A percentile compares a stretch with the other conserved stretches of the same genome.
phyloP scores from a whole-genome alignment of 2,888 invertebrate genomes.

The Salpingus planirostris region DNA sequence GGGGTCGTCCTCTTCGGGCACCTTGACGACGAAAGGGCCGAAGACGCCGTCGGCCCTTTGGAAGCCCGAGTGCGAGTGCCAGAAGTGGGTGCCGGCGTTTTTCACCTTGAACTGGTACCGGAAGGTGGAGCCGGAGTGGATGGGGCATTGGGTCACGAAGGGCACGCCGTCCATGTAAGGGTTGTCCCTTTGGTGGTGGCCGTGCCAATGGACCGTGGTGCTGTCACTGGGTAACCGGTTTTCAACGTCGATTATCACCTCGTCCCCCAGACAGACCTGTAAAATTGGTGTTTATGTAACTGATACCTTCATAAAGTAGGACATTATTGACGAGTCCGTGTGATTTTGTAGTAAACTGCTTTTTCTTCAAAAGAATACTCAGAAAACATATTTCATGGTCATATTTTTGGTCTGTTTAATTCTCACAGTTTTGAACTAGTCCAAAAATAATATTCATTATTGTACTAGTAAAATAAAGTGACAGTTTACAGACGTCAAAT shows the following conservation, averaged over 20 bases:
- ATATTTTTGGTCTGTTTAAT: too few relatives aligned
- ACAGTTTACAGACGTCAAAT: too few relatives aligned
- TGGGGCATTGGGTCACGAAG: slow-evolving; percentile 77
- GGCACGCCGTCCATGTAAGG: slow-evolving; percentile 89
- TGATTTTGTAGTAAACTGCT: too few relatives aligned
- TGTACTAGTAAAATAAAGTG: too few relatives aligned
- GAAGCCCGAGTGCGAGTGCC: slow-evolving; percentile 74
- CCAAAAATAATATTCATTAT: too few relatives aligned
- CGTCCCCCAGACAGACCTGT: slow-evolving; percentile 80
- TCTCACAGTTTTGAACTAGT: too few relatives aligned
- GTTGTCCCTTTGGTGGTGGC: slow-evolving; percentile 66
- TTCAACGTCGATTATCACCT: slow-evolving; percentile 70
- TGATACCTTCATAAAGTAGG: neutral
- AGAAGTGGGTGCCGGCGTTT: slow-evolving; percentile 76
- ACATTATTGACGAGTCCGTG: neutral
- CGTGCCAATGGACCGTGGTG: slow-evolving; percentile 89
- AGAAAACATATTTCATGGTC: too few relatives aligned
- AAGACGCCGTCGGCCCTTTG: slow-evolving; percentile 81
- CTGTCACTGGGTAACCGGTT: slow-evolving; percentile 73
- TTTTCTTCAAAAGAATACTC: too few relatives aligned
- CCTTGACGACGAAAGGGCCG: slow-evolving; percentile 67
- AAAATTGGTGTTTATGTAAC: neutral
- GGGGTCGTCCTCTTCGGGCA: slow-evolving; percentile 54
- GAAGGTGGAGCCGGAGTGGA: slow-evolving; percentile 64
- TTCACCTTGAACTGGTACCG: slow-evolving; percentile 66